A percentile compares a stretch with the other conserved stretches of the same genome.
These are phyloP conservation scores for Silurus glanis DNA, from an alignment of 2,113 vertebrate species.

Conservation along the genomic window DNA sequence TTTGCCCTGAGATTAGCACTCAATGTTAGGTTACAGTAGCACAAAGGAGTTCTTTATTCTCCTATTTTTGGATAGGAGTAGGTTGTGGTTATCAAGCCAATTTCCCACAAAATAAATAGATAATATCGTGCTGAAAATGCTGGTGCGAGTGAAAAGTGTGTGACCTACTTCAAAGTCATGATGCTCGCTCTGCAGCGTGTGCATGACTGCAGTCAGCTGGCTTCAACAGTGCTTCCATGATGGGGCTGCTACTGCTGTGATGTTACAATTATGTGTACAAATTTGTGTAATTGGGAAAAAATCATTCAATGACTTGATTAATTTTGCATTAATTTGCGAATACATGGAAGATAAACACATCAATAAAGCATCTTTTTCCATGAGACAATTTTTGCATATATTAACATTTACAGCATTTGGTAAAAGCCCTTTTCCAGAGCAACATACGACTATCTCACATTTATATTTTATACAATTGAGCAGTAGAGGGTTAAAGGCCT, in stretches of 20 bases:
- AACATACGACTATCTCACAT: no score
- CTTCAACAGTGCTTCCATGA: background rate
- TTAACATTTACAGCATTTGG: no score
- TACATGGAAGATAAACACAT: background rate
- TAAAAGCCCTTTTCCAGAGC: no score
- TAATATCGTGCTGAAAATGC: conserved; percentile 7
- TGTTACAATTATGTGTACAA: background rate
- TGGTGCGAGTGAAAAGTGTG: conserved; percentile 12
- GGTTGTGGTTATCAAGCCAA: background rate
- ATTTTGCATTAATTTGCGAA: background rate
- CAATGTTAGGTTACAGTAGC: conserved; percentile 46
- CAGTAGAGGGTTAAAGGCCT: no score
- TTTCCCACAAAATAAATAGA: background rate
- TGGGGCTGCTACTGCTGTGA: background rate
- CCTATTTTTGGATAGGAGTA: conserved; percentile 27
- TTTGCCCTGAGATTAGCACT: conserved; percentile 51
- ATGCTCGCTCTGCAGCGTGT: conserved; percentile 35
- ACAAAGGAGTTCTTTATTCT: conserved; percentile 23
- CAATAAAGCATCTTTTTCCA: background rate
- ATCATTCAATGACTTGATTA: background rate
- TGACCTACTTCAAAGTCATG: conserved; percentile 53
- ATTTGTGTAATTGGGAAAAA: background rate
- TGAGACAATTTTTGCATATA: no score
- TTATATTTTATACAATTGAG: no score
- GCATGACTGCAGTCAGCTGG: conserved; percentile 32